Evolutionary conservation across 2,113 vertebrate genomes (phyloP), one percentile per base, ranked within the genome.

Genomic region (Dipodomys stephensi): DNA sequence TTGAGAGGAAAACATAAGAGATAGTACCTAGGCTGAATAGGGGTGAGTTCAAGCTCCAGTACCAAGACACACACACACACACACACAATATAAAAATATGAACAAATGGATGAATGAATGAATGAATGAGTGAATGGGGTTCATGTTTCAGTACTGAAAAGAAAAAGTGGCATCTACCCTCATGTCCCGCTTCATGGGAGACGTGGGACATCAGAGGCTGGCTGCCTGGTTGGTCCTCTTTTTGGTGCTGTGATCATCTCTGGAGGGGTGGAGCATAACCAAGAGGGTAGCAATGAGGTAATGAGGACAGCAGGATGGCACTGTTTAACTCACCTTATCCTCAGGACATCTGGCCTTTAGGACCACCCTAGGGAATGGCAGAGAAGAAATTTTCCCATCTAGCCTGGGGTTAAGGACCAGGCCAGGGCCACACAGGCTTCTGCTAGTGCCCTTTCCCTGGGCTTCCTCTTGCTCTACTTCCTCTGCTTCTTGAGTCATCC

Each of bases 221-320:
- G 83, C 28, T 0, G 0, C n/a, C 60, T 67, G 46, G 69, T 5
- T 9, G 18, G 7, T 20, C 2, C 53, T 57, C 35, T 39, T 53
- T 7, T 7, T 1, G 20, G 68, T 13, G 28, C 22, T 6, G 20
- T 73, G 18, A 35, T 32, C 35, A 10, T 30, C 15, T 62, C 27
- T 44, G 4, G 73, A 91, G 25, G 30, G 19, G 20, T 1, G 1
- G 15, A 72, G 12, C 0, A 5, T 15, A 80, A 30, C 23, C 77
- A n/a, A 30, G 71, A 76, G 32, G 25, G 65, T 39, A 39, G 39
- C 39, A 27, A 4, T 16, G 49, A 53, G 87, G 25, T 23, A 19
- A 28, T 72, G 23, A 0, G 4, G 10, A 49, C 13, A 3, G 0
- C 18, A 25, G 30, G 23, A 12, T 22, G 35, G 53, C 7, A 39